These are phyloP conservation scores for Anguilla pacifica DNA, from an alignment of 2,797 vertebrate genomes.

Conservation along the genomic window DNA sequence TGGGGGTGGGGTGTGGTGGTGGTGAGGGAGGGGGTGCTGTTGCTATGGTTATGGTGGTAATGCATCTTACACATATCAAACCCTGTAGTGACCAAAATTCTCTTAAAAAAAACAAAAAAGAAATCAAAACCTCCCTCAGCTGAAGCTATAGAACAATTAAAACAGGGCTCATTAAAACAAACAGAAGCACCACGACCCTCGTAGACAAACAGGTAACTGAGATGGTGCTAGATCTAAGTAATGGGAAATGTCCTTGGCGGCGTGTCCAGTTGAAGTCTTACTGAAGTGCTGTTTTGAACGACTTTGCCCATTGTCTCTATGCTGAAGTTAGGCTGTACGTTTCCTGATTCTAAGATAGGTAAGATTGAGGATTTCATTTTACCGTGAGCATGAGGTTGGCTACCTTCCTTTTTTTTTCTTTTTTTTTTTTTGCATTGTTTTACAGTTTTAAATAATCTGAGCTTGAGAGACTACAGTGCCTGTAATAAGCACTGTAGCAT, in stretches of 20 bases:
- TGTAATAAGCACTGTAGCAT: background rate
- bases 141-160: background rate
- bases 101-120: background rate
- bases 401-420: background rate
- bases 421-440: background rate
- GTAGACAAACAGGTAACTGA: slow-evolving; percentile 35
- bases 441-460: background rate
- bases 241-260: slow-evolving; percentile 40
- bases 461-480: background rate
- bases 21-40: background rate
- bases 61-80: slow-evolving; percentile 16
- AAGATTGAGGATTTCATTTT: background rate
- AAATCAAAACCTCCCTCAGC: too few relatives aligned
- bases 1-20: too few relatives aligned
- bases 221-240: slow-evolving; percentile 31
- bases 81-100: slow-evolving; percentile 38
- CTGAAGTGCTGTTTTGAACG: slow-evolving; percentile 40
- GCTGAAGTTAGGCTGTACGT: slow-evolving; percentile 10
- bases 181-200: background rate
- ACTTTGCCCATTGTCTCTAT: slow-evolving; percentile 36
- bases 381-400: background rate
- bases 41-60: background rate
- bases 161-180: background rate
- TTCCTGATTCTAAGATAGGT: background rate
- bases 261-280: slow-evolving; percentile 36